Evolutionary conservation across 2,797 vertebrate species (phyloP).

Genomic region (Peromyscus melanophrys): DNA sequence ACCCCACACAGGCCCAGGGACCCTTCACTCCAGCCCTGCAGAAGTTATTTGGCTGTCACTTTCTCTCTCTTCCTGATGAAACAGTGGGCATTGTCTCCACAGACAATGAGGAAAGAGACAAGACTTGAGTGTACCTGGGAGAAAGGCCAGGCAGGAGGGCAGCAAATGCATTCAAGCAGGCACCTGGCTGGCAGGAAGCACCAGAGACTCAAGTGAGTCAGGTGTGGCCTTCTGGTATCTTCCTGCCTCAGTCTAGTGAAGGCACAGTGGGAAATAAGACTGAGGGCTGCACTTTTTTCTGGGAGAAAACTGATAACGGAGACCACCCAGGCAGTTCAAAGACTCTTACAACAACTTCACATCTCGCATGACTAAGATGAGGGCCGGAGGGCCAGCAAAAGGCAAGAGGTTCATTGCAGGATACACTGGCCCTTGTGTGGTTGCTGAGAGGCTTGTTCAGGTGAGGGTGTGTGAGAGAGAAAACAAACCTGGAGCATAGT

Average conservation of each 20-base stretch:
- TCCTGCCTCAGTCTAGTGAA: not conserved
- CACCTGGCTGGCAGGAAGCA: not conserved
- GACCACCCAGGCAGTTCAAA: not conserved
- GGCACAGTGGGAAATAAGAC: too few relatives aligned
- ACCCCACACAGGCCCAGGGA: not conserved
- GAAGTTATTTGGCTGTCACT: not conserved
- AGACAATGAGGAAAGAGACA: not conserved
- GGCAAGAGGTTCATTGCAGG: too few relatives aligned
- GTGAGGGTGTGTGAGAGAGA: not conserved
- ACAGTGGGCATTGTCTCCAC: fast-evolving
- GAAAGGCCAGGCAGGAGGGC: not conserved
- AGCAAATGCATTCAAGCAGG: too few relatives aligned
- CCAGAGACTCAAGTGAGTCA: not conserved
- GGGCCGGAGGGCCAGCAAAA: not conserved
- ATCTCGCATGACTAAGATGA: not conserved
- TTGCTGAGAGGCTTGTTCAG: not conserved
- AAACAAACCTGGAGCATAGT: not conserved
- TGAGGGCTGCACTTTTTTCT: not conserved
- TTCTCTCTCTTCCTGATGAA: not conserved
- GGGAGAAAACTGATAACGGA: not conserved
- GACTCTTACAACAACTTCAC: not conserved
- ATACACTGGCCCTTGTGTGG: not conserved
- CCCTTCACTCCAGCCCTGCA: not conserved
- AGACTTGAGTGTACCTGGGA: too few relatives aligned
- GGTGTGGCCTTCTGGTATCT: not conserved